These are phyloP conservation scores for Gonatopus flavifemur DNA, from an alignment of 1,140 invertebrate species.

Conservation along the genomic window DNA sequence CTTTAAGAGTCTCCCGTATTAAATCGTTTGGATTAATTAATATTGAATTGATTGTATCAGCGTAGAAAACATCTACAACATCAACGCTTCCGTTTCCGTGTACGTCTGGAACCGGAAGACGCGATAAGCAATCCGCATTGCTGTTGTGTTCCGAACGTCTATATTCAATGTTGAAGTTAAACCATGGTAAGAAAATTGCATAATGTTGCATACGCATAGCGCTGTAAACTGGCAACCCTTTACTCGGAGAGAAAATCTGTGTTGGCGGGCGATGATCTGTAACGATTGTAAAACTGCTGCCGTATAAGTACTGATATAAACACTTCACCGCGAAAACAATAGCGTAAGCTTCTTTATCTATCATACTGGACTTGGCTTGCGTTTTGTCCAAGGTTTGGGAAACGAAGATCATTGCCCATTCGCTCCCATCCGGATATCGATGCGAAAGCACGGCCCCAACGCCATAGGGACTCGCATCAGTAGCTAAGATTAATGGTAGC, in stretches of 20 bases:
- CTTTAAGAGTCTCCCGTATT: not conserved
- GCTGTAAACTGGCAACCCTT: constrained; percentile 23
- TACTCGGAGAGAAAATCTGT: constrained; percentile 44
- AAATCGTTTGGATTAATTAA: not conserved
- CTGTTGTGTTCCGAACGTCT: constrained; percentile 7
- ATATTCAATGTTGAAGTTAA: constrained; percentile 10
- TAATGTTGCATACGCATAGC: constrained; percentile 17
- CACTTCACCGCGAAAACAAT: constrained; percentile 57
- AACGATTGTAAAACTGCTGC: constrained; percentile 48
- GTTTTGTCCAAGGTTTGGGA: constrained; percentile 52
- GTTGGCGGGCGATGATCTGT: constrained; percentile 59
- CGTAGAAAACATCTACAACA: not conserved
- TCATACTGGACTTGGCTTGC: constrained; percentile 58
- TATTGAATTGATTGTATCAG: not conserved
- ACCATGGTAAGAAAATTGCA: constrained; percentile 9
- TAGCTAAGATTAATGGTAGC: constrained; percentile 57
- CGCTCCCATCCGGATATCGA: constrained; percentile 36
- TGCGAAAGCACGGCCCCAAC: constrained; percentile 58
- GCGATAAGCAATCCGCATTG: constrained; percentile 33
- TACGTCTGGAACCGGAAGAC: constrained; percentile 20
- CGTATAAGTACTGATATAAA: constrained; percentile 60
- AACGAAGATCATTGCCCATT: constrained; percentile 54
- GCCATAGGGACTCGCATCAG: constrained; percentile 49
- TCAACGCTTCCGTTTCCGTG: not conserved
- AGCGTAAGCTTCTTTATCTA: constrained; percentile 60